Base-by-base conservation (phyloP, 2,113 vertebrate species). In the Jaculus jaculus region DNA sequence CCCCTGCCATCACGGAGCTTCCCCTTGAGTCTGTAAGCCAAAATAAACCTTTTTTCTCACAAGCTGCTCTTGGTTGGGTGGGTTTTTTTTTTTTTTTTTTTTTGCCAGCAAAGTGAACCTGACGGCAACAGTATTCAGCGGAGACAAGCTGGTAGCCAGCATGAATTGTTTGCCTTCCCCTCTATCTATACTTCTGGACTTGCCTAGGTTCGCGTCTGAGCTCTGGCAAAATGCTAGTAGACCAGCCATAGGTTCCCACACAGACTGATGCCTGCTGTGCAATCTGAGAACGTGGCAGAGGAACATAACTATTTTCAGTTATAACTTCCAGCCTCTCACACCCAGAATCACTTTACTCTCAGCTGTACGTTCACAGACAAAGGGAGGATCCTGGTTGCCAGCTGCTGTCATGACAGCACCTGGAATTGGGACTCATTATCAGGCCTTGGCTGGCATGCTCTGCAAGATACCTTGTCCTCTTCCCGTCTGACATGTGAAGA, bases 401-500 rank as follows among this genome's bases (percentile, higher is more conserved):
- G 30, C 39, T 89, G 30, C 37, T 92, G 51, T 51, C 32, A 5
- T 12, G 71, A 87, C 32, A 93, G 85, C 37, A 37, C 77, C n/a
- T 75, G 17, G 28, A 61, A 78, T 68, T 39, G 12, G 83, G 79
- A 69, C 47, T 16, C 34, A 7, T 0, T 39, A 74, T 61, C 16
- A 3, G 47, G 39, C 28, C 61, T 39, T 51, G 42, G 71, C 69
- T n/a, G 74, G 71, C 74, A 23, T 37, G 80, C 28, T 26, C 84
- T 91, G 47, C 2, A 66, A 3, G 24, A 54, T 71, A 78, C 51
- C 83, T 75, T 72, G 71, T 42, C 79, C 87, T 92, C 80, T 74
- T 32, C 39, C 71, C 86, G 90, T 47, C 65, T 61, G 89, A 94
- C 63, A 97, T 2, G 0, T 34, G 66, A 96, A 32, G 51, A 72